Evolutionary conservation across 2,113 vertebrate species (phyloP).

Genomic region (Ibidorhyncha struthersii): DNA sequence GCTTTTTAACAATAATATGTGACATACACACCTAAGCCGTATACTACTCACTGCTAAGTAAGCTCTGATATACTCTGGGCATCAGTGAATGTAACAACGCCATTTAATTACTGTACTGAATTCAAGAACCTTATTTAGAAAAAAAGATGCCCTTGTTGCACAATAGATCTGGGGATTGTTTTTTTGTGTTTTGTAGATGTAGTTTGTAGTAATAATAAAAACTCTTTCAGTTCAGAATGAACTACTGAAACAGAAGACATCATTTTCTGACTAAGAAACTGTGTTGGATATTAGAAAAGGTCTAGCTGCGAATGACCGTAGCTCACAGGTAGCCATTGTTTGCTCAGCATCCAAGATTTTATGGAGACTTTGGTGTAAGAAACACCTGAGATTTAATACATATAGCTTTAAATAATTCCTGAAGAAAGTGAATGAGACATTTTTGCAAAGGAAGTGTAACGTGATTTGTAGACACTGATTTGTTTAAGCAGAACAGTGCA

Average conservation of each 20-base stretch:
- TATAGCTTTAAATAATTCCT: neutral
- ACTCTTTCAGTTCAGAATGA: neutral
- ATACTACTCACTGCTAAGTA: neutral
- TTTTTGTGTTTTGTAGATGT: neutral
- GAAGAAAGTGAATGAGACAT: neutral
- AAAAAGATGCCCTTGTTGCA: neutral
- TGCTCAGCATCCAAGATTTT: neutral
- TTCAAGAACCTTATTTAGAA: neutral
- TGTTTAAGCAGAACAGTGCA: neutral
- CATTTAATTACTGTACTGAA: conserved; percentile 45
- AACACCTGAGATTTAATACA: neutral
- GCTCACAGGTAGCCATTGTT: neutral
- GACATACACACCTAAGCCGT: neutral
- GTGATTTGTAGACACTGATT: neutral
- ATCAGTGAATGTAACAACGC: neutral
- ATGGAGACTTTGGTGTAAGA: neutral
- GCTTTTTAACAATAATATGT: neutral
- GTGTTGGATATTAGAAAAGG: neutral
- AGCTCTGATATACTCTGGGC: neutral
- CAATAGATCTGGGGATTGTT: accelerated
- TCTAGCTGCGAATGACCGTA: neutral
- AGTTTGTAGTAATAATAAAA: neutral
- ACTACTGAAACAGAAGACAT: neutral
- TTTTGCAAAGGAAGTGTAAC: neutral
- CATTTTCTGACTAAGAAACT: neutral